Conservation (phyloP, 2,113 vertebrate genomes). For the Piprites chloris region DNA sequence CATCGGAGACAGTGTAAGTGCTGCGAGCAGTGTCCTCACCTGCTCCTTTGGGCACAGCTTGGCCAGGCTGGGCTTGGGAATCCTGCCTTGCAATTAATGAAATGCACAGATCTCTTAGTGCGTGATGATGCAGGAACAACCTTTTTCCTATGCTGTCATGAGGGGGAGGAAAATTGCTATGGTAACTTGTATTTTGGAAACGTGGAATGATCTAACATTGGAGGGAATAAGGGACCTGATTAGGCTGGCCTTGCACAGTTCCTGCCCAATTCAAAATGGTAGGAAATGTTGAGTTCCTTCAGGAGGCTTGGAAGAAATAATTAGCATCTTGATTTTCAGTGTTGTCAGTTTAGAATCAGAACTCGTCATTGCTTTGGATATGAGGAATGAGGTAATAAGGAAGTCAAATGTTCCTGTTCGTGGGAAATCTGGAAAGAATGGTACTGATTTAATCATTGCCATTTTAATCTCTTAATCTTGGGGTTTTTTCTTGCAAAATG, state of each 20-base stretch:
- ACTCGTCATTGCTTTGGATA: neutral
- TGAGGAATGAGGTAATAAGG: neutral
- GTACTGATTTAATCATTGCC: neutral
- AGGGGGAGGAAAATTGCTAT: slow-evolving; percentile 62
- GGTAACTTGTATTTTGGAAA: slow-evolving; percentile 73
- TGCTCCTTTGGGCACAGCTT: neutral
- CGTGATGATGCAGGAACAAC: slow-evolving; percentile 10
- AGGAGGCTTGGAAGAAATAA: neutral
- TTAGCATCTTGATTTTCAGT: neutral
- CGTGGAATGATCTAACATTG: neutral
- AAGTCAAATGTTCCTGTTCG: neutral
- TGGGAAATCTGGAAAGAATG: neutral
- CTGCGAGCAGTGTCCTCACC: accelerated
- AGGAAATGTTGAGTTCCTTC: neutral
- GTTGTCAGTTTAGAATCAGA: neutral
- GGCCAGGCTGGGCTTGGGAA: neutral
- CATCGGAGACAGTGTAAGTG: slow-evolving; percentile 95
- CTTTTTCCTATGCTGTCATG: neutral
- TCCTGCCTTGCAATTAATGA: neutral
- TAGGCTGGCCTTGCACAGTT: slow-evolving; percentile 16
- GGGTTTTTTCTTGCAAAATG: neutral
- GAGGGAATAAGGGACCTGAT: slow-evolving; percentile 53
- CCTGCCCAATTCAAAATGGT: neutral
- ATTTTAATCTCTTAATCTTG: neutral
- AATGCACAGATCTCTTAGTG: neutral